These are phyloP conservation scores for Lepus oiostolus DNA, from an alignment of 2,797 vertebrate genomes.

Conservation along the genomic window DNA sequence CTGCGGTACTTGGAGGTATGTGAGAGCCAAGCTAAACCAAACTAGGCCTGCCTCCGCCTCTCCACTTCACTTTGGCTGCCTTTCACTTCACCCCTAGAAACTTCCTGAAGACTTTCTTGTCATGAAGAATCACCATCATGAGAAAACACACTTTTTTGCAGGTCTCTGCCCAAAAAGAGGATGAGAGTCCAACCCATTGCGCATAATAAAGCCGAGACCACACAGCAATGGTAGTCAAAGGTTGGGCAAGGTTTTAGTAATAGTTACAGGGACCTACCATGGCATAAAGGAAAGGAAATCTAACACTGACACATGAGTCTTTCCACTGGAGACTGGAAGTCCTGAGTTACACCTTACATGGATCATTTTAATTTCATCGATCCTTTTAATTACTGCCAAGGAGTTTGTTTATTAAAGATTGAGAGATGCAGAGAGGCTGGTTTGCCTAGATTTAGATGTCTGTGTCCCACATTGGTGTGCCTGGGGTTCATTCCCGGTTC, in stretches of 20 bases:
- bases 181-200: background rate
- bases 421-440: background rate
- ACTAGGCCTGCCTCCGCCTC: background rate
- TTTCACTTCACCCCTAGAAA: background rate
- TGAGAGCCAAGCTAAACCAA: no score
- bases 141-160: background rate
- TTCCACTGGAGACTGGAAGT: background rate
- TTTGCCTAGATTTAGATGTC: no score
- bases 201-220: background rate
- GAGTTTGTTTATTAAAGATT: background rate
- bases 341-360: background rate
- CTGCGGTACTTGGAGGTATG: no score
- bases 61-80: background rate
- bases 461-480: no score
- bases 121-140: background rate
- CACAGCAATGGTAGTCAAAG: background rate
- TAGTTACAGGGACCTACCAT: background rate
- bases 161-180: background rate
- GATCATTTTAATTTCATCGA: background rate
- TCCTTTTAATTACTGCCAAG: background rate
- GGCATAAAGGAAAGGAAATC: background rate
- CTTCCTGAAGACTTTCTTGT: background rate
- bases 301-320: background rate
- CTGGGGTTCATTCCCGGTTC: no score
- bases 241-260: background rate